These are phyloP conservation scores for Epinotia bilunana DNA, from an alignment of 2,888 invertebrate species.

Conservation along the genomic window DNA sequence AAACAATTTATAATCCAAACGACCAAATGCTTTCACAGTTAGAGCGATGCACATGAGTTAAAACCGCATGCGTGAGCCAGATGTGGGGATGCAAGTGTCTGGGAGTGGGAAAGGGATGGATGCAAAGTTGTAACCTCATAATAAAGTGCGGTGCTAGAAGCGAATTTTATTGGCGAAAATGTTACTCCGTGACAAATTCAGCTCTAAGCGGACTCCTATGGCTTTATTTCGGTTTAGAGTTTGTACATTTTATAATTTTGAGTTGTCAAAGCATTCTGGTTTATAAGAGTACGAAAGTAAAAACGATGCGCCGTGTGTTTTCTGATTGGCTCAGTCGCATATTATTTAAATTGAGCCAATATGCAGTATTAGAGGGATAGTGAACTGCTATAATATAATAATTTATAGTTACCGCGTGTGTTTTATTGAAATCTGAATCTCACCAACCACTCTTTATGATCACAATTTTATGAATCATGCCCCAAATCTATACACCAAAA, in stretches of 20 bases:
- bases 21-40: constrained; percentile 45
- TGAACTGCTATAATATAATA: no score
- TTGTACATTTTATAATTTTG: constrained; percentile 15
- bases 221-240: constrained; percentile 33
- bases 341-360: no score
- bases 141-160: constrained; percentile 38
- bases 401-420: no score
- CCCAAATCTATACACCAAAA: not conserved
- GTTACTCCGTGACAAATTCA: constrained; percentile 41
- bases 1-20: constrained; percentile 45
- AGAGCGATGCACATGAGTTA: constrained; percentile 41
- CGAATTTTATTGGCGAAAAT: constrained; percentile 40
- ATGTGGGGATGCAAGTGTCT: constrained; percentile 1
- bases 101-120: constrained; percentile 22
- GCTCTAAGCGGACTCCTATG: constrained; percentile 36
- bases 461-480: no score
- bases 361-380: no score
- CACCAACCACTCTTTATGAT: no score
- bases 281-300: no score
- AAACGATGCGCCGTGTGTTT: no score
- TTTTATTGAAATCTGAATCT: no score
- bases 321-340: no score
- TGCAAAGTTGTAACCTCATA: constrained; percentile 41
- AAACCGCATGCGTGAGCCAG: constrained; percentile 31
- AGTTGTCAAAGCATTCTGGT: not conserved